Conservation (phyloP, 2,797 vertebrate species). For the Tokudaia muenninki region DNA sequence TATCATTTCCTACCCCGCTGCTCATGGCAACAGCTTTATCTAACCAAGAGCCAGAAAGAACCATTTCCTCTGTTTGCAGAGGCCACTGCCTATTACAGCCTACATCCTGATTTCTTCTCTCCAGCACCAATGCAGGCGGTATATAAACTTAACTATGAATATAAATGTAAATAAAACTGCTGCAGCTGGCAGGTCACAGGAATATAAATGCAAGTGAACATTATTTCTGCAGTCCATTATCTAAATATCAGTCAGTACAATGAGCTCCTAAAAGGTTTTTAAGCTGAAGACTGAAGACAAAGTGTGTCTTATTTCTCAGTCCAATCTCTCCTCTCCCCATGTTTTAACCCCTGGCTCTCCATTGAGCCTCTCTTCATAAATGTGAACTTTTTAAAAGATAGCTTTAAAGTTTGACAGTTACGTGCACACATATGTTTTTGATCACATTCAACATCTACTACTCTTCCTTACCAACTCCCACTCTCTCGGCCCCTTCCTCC, state of each 20-base stretch:
- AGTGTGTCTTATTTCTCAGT: not conserved
- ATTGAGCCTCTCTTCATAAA: not conserved
- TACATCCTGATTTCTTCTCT: slow-evolving; percentile 38
- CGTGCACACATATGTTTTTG: not conserved
- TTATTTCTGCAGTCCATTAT: slow-evolving; percentile 18
- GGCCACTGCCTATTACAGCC: not conserved
- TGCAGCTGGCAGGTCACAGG: not conserved
- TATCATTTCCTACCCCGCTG: not conserved
- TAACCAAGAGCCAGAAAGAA: not conserved
- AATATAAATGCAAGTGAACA: slow-evolving; percentile 20
- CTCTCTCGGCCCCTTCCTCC: not conserved
- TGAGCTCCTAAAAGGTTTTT: not conserved
- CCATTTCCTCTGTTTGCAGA: slow-evolving; percentile 43
- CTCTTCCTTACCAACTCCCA: not conserved
- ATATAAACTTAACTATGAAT: slow-evolving; percentile 41
- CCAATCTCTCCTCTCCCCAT: not conserved
- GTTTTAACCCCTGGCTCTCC: not conserved
- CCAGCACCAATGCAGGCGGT: not conserved
- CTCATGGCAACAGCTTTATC: slow-evolving; percentile 3
- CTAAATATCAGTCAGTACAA: not conserved
- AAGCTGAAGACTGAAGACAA: not conserved
- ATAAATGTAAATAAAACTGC: slow-evolving; percentile 12
- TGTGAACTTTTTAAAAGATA: not conserved
- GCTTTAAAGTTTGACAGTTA: not conserved
- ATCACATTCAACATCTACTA: not conserved